phyloP scores from a whole-genome alignment of 2,888 invertebrate species.

The Parasteatoda lunata region DNA sequence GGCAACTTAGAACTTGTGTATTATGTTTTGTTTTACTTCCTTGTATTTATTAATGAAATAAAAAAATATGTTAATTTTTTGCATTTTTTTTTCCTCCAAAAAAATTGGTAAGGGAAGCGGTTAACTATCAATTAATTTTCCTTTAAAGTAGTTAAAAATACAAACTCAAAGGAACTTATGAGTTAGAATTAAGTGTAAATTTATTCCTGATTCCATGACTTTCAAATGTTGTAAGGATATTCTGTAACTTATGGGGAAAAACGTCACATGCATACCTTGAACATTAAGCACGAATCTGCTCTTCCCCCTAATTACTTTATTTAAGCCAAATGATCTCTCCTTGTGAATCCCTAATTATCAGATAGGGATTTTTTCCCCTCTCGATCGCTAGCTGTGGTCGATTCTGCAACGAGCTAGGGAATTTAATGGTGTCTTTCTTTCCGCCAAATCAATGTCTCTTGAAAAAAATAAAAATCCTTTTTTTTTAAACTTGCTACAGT shows the following conservation, averaged over 20 bases:
- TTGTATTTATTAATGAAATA: no score
- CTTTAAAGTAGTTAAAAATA: no score
- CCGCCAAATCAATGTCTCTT: conserved; percentile 51
- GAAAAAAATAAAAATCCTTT: conserved; percentile 40
- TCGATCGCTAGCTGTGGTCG: conserved; percentile 56
- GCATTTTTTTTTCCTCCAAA: no score
- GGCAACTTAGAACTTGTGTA: no score
- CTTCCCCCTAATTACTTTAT: conserved; percentile 58
- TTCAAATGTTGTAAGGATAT: no score
- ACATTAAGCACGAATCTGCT: conserved; percentile 61
- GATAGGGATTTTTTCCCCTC: conserved; percentile 28
- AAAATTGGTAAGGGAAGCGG: no score
- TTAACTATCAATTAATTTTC: no score
- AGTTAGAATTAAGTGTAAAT: no score
- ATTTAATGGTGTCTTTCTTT: conserved; percentile 61
- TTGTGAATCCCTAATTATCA: conserved; percentile 61
- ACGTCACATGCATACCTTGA: conserved; percentile 46
- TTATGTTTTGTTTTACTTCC: no score
- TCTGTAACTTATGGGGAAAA: conserved; percentile 57
- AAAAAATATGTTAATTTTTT: no score
- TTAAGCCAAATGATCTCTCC: conserved; percentile 63
- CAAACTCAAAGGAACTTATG: no score
- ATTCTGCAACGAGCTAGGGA: conserved; percentile 43
- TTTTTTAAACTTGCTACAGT: not conserved
- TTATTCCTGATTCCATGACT: no score